These are phyloP conservation scores for Amblyteles armatorius DNA, from an alignment of 2,888 invertebrate species.

Conservation along the genomic window DNA sequence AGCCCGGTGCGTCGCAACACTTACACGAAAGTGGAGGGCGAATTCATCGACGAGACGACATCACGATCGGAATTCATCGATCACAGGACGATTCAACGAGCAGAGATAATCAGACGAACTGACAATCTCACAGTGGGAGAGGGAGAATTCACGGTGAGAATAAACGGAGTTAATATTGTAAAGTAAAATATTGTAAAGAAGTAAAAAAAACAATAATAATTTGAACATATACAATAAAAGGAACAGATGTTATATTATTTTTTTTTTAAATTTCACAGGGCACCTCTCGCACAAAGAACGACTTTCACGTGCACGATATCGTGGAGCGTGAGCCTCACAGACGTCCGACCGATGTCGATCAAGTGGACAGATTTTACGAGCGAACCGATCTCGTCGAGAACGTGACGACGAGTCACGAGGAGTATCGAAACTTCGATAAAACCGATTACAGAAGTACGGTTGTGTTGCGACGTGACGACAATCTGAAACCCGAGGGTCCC, in stretches of 20 bases:
- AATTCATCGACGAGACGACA: conserved; percentile 90
- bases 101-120: conserved; percentile 87
- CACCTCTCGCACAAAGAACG: conserved; percentile 81
- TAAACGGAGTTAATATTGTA: neutral
- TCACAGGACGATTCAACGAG: conserved; percentile 87
- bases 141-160: conserved; percentile 85
- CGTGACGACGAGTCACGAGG: conserved; percentile 90
- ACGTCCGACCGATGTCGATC: conserved; percentile 89
- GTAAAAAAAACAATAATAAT: neutral
- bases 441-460: conserved; percentile 85
- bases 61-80: conserved; percentile 89
- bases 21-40: conserved; percentile 92
- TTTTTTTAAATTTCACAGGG: conserved; percentile 74
- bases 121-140: conserved; percentile 89
- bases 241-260: neutral
- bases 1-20: conserved; percentile 90
- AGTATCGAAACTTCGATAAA: conserved; percentile 88
- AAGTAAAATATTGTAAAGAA: neutral
- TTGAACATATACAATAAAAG: neutral
- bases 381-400: conserved; percentile 86
- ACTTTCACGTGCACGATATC: conserved; percentile 80
- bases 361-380: conserved; percentile 78
- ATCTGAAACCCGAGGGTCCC: conserved; percentile 85
- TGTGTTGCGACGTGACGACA: conserved; percentile 82
- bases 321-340: conserved; percentile 83